Evolutionary conservation across 1,140 invertebrate genomes (phyloP), one percentile per base, ranked within the genome.

Genomic region (Euura saliciscinereae): DNA sequence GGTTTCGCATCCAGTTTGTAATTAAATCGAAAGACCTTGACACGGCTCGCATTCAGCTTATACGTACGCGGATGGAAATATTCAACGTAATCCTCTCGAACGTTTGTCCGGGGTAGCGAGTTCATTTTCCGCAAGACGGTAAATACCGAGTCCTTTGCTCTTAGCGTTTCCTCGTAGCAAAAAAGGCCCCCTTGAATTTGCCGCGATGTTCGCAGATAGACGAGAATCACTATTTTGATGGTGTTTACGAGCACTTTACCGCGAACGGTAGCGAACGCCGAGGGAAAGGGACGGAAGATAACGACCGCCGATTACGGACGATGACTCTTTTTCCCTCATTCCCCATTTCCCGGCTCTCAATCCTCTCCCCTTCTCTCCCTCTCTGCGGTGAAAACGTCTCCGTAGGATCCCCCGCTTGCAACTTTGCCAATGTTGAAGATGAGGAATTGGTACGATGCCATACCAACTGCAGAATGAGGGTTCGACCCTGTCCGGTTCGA

Each of bases 161-260:
- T 6, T 2, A 59, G 6, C 13, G 51, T 59, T 59, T 59, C 51
- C 13, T 4, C 51, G 51, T 59, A 3, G 51, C 10, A 59, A 59
- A n/a, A 51, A 11, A 1, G 13, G 13, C 8, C 51, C 51, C 51
- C 51, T 59, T 3, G 51, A 59, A 59, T 59, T 59, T 59, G 51
- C 8, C 51, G 13, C 8, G 51, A 59, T n/a, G 3, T n/a, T 59
- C 6, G 28, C 28, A 11, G 51, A 59, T 59, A n/a, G 51, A 59
- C 8, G 51, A 59, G 13, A 59, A 59, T 59, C 8, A 59, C 51
- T 59, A 59, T 59, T 59, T 59, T 59, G 10, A 59, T 59, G 51
- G 51, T 59, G 51, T 59, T 59, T 59, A 59, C 51, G 51, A 59
- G 51, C 51, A 59, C 51, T 59, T 59, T 59, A 59, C 51, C 8